Percentiles rank a stretch among this genome's conserved stretches.
phyloP scores from a whole-genome alignment of 2,113 vertebrate genomes.

The Ceyx margarethae region DNA sequence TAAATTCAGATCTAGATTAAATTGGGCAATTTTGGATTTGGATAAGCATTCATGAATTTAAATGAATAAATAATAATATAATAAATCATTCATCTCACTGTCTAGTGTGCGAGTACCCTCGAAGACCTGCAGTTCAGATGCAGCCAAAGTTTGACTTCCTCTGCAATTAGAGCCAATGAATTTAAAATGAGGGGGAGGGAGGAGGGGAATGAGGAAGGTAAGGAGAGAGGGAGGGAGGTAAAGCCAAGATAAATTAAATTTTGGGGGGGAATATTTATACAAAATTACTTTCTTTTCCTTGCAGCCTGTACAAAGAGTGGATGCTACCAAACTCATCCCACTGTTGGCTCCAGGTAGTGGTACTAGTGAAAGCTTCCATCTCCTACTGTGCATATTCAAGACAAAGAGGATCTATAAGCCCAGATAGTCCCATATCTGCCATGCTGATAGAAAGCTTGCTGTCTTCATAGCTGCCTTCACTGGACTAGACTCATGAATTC shows the following conservation, averaged over 20 bases:
- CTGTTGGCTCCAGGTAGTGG: neutral
- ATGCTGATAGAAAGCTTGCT: neutral
- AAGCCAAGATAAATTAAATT: neutral
- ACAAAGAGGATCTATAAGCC: neutral
- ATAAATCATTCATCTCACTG: constrained; percentile 59
- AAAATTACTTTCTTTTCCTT: neutral
- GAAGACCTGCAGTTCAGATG: constrained; percentile 40
- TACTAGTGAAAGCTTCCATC: neutral
- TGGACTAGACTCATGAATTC: neutral
- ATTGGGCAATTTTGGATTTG: constrained; percentile 58
- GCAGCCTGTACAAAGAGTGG: neutral
- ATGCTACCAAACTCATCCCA: neutral
- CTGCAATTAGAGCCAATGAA: constrained; percentile 59
- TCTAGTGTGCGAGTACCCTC: neutral
- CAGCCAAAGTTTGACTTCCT: constrained; percentile 56
- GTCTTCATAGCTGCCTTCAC: neutral
- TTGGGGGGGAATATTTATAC: neutral
- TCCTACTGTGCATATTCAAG: accelerated
- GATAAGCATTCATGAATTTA: constrained; percentile 66
- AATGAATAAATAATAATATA: constrained; percentile 69
- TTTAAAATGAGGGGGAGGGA: constrained; percentile 15
- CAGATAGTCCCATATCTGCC: neutral
- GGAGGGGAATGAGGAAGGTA: neutral
- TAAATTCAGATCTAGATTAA: constrained; percentile 62
- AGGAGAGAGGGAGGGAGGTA: neutral